Conservation (phyloP, 2,797 vertebrate genomes). For the Adrianichthys oophorus region DNA sequence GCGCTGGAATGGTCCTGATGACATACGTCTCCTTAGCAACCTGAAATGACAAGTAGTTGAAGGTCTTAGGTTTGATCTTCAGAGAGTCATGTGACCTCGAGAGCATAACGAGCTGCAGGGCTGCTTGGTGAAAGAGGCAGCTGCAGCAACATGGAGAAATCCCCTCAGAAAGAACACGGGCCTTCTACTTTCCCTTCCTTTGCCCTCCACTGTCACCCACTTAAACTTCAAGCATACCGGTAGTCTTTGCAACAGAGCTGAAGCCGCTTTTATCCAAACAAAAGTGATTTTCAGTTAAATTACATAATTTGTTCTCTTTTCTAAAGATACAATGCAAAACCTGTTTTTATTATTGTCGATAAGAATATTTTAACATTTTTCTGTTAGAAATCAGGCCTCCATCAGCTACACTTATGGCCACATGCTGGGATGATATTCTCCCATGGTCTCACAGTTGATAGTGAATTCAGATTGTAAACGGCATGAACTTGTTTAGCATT, state of each 20-base stretch:
- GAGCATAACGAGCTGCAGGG: constrained; percentile 18
- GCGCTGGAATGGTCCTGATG: constrained; percentile 44
- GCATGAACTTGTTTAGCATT: background rate
- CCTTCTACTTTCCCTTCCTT: constrained; percentile 13
- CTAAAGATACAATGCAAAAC: no score
- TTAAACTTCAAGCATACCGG: constrained; percentile 49
- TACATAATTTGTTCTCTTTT: no score
- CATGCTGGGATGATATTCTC: no score
- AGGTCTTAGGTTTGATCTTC: constrained; percentile 53
- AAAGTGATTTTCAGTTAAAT: constrained; percentile 43
- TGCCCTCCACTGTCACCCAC: constrained; percentile 34
- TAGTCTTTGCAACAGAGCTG: constrained; percentile 38
- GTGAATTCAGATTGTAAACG: no score
- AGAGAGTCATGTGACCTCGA: constrained; percentile 54
- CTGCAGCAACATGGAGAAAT: constrained; percentile 52
- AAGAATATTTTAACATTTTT: no score
- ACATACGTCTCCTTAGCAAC: constrained; percentile 65
- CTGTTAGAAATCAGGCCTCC: no score
- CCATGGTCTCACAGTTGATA: no score
- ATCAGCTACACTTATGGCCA: no score
- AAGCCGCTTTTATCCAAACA: constrained; percentile 53
- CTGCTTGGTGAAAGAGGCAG: constrained; percentile 37
- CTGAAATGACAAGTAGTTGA: constrained; percentile 48
- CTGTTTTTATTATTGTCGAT: no score
- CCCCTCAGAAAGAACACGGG: constrained; percentile 26